Evolutionary conservation across 92 coral and sea anemone species (phyloP), one percentile per base, ranked within the genome.

Genomic region (Pocillopora meandrina): DNA sequence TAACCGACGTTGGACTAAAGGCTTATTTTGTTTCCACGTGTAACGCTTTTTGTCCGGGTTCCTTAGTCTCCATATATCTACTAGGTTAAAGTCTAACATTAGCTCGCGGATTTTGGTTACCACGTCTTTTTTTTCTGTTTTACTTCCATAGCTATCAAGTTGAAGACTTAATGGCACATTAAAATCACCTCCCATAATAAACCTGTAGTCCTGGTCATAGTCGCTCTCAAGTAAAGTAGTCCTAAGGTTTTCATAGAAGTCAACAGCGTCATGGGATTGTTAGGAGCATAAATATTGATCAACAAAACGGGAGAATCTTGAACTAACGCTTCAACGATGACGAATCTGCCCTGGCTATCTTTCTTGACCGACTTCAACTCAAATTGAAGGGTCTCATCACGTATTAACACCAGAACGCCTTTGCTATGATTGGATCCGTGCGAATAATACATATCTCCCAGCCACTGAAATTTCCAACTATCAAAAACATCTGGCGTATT

Each of bases 301-400:
- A 78, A 36, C 72, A 78, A 78, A 42, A 78, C 83, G n/a, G 83
- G 83, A 78, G 36, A 78, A n/a, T 78, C 72, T 65, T 78, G 83
- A 20, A 78, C 72, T 63, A 62, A 49, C 73, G 83, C 83, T 19
- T 78, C 73, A 21, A 78, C 36, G 47, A 78, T 64, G 73, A 78
- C 83, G 23, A 64, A 78, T 78, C 83, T 78, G 62, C 83, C 83
- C 12, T 42, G 35, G 65, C 1, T 47, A 66, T 78, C 83, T 55
- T 78, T 42, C 20, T 23, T 78, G n/a, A 78, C 62, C 8, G 72
- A 78, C 20, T 78, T 78, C 83, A 78, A 47, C 20, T 76, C 80
- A 61, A 76, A 76, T 76, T 76, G 80, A 78, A 78, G 61, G 65
- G 12, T 10, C 49, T 35, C 18, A n/a, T n/a, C n/a, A 77, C 82